Evolutionary conservation across 2,888 invertebrate species (phyloP).

Genomic region (Sesamia inferens): DNA sequence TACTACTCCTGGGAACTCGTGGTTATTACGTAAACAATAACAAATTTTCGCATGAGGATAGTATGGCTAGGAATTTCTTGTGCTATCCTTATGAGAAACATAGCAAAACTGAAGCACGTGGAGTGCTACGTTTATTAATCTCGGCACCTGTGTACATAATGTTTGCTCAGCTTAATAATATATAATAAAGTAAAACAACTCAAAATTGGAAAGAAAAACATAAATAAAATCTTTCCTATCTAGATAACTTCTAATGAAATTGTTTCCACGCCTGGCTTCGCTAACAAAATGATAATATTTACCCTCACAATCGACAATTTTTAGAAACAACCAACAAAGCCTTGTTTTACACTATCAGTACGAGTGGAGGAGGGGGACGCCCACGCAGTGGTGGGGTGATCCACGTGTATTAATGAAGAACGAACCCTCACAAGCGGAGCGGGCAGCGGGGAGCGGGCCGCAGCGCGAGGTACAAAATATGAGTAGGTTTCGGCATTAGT

Average conservation of each 20-base stretch:
- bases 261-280: conserved; percentile 1
- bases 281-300: conserved; percentile 17
- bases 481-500: not conserved
- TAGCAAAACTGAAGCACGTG: not conserved
- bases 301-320: conserved; percentile 8
- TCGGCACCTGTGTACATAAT: not conserved
- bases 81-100: not conserved
- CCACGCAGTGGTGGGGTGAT: conserved; percentile 35
- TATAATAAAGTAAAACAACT: not conserved
- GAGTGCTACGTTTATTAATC: not conserved
- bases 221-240: not conserved
- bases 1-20: not conserved
- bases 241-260: not conserved
- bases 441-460: not conserved
- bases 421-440: conserved; percentile 39
- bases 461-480: conserved; percentile 1
- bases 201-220: not conserved
- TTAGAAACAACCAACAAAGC: conserved; percentile 31
- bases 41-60: not conserved
- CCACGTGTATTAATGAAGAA: conserved; percentile 77
- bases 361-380: conserved; percentile 16
- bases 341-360: conserved; percentile 44
- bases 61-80: not conserved
- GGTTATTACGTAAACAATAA: not conserved
- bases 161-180: not conserved